Base-by-base conservation (phyloP, 64 coral and sea anemone species). In the Pocillopora damicornis region DNA sequence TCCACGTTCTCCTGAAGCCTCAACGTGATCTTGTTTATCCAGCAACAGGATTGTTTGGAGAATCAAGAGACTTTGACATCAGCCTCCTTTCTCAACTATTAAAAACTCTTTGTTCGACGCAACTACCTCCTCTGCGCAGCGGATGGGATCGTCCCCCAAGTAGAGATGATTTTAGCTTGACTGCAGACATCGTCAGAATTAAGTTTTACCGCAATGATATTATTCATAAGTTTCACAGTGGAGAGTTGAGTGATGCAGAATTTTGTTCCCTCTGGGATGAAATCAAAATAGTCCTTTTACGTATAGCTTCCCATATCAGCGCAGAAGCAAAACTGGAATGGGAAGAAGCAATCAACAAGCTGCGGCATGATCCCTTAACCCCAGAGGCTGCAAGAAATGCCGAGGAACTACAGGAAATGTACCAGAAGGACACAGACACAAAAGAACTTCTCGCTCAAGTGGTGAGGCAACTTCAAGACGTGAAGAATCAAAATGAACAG, bases 101-200 rank as follows among this genome's bases (percentile, higher is more conserved):
- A 51, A 51, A 51, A 51, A 51, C 7, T 51, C 42, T 51, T 51
- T 51, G 42, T 51, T 1, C 2, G 42, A 51, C 42, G 7, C 42
- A 51, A 51, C 42, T 51, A 51, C 42, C 42, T 51, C 42, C 42
- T 74, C 68, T n/a, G 15, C 45, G 8, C n/a, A 75, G 10, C 2
- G 84, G 84, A 51, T 87, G 84, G 84, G 51, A 87, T 87, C 13
- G 0, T 26, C 36, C 16, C 11, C 84, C 84, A 13, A 9, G 10
- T 73, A 59, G 10, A n/a, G 38, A 5, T n/a, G 84, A 87, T 71
- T 15, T 38, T 2, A 73, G 61, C 14, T 59, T 57, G 1, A 59
- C 57, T 23, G 84, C 84, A 34, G 84, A 87, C 35, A n/a, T 87
- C 4, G 84, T 74, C 37, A 30, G 84, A 17, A 87, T 87, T 16